Evolutionary conservation across 2,113 vertebrate genomes (phyloP).

Genomic region (Halcyon malimbica): DNA sequence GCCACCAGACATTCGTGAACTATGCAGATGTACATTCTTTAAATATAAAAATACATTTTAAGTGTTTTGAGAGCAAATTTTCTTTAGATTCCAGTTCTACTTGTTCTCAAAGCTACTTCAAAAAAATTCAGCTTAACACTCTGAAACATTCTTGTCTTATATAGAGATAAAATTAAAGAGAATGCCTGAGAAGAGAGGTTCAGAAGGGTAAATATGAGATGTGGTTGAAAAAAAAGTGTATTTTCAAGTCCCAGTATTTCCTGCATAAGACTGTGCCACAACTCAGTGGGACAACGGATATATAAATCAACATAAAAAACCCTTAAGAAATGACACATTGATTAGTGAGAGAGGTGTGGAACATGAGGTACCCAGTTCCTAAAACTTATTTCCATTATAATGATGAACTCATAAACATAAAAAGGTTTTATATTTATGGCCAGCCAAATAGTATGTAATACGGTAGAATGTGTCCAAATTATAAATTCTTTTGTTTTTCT

Average conservation of each 20-base stretch:
- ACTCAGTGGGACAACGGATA: background rate
- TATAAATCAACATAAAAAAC: background rate
- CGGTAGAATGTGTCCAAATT: background rate
- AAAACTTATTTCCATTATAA: background rate
- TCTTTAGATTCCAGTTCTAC: background rate
- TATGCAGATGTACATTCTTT: background rate
- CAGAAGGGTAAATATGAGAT: background rate
- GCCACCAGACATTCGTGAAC: rapidly evolving
- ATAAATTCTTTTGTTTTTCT: background rate
- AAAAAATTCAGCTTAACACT: background rate
- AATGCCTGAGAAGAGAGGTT: background rate
- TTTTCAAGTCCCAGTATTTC: background rate
- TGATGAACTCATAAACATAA: background rate
- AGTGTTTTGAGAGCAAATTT: background rate
- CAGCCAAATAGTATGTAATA: background rate
- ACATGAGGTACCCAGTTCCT: background rate
- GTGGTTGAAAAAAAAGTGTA: background rate
- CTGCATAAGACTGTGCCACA: background rate
- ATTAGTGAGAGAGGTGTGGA: background rate
- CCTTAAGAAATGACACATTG: background rate
- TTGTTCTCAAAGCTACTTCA: background rate
- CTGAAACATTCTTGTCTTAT: background rate
- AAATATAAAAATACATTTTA: background rate
- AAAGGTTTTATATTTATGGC: background rate
- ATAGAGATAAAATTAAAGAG: background rate